Evolutionary conservation across 2,797 vertebrate genomes (phyloP).

Genomic region (Tamandua tetradactyla): DNA sequence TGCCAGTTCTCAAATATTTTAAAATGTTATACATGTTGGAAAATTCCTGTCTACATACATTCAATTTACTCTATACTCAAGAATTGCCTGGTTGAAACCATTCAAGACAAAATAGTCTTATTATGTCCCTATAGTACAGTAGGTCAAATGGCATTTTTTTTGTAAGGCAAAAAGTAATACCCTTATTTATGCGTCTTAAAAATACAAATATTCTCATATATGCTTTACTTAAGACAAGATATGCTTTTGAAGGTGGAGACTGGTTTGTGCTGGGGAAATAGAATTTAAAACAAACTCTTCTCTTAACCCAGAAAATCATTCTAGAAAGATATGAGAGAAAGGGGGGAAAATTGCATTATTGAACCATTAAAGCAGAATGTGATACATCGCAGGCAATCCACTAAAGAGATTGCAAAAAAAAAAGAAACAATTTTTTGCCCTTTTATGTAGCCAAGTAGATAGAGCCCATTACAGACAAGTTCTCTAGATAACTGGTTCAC

Average conservation of each 20-base stretch:
- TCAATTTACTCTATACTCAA: neutral
- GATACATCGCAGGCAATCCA: no score
- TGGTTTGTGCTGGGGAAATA: neutral
- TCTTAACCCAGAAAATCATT: no score
- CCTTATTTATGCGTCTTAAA: neutral
- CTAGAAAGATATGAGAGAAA: no score
- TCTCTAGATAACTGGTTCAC: no score
- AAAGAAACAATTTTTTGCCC: no score
- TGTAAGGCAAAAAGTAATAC: neutral
- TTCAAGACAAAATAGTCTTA: neutral
- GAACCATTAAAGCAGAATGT: no score
- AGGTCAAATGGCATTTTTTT: neutral
- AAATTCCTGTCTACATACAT: neutral
- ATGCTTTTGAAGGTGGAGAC: neutral
- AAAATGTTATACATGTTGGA: neutral
- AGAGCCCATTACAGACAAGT: no score
- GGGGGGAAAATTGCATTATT: no score
- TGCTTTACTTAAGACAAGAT: neutral
- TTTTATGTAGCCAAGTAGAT: no score
- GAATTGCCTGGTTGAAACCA: neutral
- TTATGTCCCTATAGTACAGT: neutral
- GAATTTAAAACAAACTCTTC: no score
- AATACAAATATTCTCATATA: neutral
- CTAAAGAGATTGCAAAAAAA: no score
- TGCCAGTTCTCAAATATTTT: no score